Evolutionary conservation across 2,888 invertebrate species (phyloP).

Genomic region (Phaedon cochleariae): DNA sequence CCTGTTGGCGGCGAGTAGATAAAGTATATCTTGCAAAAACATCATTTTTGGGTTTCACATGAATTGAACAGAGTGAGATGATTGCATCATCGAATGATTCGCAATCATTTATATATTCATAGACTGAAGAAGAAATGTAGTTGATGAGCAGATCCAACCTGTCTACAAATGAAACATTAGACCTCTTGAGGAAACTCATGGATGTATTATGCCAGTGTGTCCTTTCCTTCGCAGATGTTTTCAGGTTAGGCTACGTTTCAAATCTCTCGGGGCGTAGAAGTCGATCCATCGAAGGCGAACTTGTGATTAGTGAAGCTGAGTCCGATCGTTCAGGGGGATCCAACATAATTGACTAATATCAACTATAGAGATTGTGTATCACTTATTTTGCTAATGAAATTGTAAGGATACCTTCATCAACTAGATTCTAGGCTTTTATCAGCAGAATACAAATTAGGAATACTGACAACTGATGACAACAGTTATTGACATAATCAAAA

Average conservation of each 20-base stretch:
- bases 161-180: neutral
- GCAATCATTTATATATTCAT: neutral
- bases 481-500: too few species aligned
- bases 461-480: too few species aligned
- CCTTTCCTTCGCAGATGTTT: neutral
- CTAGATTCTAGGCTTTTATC: too few species aligned
- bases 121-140: neutral
- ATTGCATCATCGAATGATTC: neutral
- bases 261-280: conserved; percentile 5
- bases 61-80: neutral
- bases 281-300: too few species aligned
- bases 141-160: neutral
- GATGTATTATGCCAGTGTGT: conserved; percentile 6
- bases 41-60: neutral
- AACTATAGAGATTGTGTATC: too few species aligned
- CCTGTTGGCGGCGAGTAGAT: neutral
- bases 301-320: too few species aligned
- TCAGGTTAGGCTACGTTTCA: neutral
- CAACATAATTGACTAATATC: too few species aligned
- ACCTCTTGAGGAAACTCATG: neutral
- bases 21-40: neutral
- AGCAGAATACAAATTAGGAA: too few species aligned
- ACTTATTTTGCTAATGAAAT: too few species aligned
- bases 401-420: too few species aligned
- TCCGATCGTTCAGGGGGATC: too few species aligned